phyloP scores from a whole-genome alignment of 1,140 invertebrate species.

The Cherax quadricarinatus region DNA sequence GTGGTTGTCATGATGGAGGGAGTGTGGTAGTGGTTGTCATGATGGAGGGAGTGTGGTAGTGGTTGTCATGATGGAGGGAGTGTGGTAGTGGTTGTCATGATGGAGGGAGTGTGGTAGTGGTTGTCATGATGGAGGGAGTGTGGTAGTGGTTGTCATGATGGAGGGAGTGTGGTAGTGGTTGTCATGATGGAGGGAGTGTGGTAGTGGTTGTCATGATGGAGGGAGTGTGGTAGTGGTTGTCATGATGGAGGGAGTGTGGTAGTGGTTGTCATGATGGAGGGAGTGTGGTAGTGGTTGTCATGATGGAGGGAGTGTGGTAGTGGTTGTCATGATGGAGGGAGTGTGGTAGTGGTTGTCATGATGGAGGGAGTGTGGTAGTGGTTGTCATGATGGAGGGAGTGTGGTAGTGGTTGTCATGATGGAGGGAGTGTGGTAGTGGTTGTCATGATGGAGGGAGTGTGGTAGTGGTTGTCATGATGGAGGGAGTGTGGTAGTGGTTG shows the following conservation, averaged over 20 bases:
- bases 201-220: background rate
- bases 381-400: background rate
- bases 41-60: too few species aligned
- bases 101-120: background rate
- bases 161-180: too few species aligned
- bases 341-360: background rate
- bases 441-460: background rate
- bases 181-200: background rate
- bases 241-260: too few species aligned
- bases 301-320: background rate
- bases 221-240: too few species aligned
- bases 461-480: background rate
- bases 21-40: background rate
- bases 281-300: background rate
- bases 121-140: background rate
- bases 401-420: background rate
- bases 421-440: too few species aligned
- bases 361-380: background rate
- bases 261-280: background rate
- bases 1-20: background rate
- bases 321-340: background rate
- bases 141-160: background rate
- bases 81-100: background rate
- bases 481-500: too few species aligned
- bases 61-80: background rate